Conservation (phyloP, 2,113 vertebrate species). For the Upupa epops region DNA sequence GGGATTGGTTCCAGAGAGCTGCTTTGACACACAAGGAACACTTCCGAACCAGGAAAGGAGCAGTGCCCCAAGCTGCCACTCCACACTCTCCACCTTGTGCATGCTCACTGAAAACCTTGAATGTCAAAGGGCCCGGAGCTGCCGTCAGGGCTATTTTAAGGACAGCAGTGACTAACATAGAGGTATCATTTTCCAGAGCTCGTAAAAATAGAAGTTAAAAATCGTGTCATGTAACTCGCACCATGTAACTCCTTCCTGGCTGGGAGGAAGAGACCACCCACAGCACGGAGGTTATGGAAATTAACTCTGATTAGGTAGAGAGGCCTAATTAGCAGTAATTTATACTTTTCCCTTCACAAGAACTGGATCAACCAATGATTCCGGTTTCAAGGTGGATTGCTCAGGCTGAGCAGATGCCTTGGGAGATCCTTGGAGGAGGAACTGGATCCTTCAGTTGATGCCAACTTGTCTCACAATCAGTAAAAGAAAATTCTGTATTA, state of each 20-base stretch:
- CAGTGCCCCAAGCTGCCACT: neutral
- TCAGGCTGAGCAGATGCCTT: neutral
- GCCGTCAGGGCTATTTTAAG: neutral
- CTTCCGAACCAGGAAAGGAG: neutral
- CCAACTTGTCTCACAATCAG: neutral
- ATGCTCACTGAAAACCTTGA: neutral
- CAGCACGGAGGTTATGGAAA: neutral
- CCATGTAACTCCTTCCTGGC: neutral
- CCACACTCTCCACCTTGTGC: accelerated
- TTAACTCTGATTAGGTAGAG: neutral
- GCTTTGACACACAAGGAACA: accelerated
- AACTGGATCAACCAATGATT: neutral
- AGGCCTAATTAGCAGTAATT: neutral
- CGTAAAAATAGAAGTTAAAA: slow-evolving; percentile 12
- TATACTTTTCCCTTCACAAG: neutral
- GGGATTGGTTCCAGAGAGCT: neutral
- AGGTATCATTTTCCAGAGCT: slow-evolving; percentile 26
- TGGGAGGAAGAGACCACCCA: neutral
- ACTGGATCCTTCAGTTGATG: neutral
- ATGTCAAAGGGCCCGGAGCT: neutral
- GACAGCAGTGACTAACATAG: neutral
- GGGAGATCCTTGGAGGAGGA: neutral
- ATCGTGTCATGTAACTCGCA: neutral
- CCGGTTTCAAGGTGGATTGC: neutral
- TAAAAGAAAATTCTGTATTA: neutral